Evolutionary conservation across 1,140 invertebrate genomes (phyloP).

Genomic region (Lithobius niger): DNA sequence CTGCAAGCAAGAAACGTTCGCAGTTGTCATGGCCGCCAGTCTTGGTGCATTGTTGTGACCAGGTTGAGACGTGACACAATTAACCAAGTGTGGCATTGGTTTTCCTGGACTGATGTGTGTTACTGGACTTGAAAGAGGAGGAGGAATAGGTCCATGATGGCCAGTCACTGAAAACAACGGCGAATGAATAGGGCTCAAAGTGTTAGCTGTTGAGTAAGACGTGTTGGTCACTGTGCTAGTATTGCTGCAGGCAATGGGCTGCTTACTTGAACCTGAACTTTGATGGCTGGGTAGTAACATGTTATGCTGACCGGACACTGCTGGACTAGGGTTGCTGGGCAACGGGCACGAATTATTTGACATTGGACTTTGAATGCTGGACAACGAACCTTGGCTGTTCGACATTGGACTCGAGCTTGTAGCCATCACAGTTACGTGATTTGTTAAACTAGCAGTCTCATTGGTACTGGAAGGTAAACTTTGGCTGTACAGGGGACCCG

Average conservation of each 20-base stretch:
- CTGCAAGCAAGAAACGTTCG: too few relatives aligned
- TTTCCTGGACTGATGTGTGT: too few relatives aligned
- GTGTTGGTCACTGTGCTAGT: background rate
- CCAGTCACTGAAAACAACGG: too few relatives aligned
- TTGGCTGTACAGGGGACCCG: background rate
- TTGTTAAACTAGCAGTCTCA: background rate
- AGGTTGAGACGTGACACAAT: too few relatives aligned
- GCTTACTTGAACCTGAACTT: background rate
- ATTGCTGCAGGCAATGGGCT: background rate
- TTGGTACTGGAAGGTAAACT: background rate
- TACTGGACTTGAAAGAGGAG: too few relatives aligned
- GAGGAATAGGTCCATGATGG: too few relatives aligned
- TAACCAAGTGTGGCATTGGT: too few relatives aligned
- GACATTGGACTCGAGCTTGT: background rate
- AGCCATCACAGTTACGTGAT: background rate
- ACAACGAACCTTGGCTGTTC: conserved; percentile 1
- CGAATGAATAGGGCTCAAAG: background rate
- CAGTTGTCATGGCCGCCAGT: too few relatives aligned
- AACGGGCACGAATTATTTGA: conserved; percentile 1
- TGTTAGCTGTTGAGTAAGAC: background rate
- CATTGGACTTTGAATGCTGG: conserved; percentile 5
- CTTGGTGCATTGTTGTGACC: too few relatives aligned
- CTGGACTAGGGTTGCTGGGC: conserved; percentile 5
- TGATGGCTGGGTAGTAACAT: background rate
- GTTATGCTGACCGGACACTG: background rate